A percentile compares a stretch with the other conserved stretches of the same genome.
These are phyloP conservation scores for Taenioides sp. DNA, from an alignment of 2,797 vertebrate genomes.

Conservation along the genomic window DNA sequence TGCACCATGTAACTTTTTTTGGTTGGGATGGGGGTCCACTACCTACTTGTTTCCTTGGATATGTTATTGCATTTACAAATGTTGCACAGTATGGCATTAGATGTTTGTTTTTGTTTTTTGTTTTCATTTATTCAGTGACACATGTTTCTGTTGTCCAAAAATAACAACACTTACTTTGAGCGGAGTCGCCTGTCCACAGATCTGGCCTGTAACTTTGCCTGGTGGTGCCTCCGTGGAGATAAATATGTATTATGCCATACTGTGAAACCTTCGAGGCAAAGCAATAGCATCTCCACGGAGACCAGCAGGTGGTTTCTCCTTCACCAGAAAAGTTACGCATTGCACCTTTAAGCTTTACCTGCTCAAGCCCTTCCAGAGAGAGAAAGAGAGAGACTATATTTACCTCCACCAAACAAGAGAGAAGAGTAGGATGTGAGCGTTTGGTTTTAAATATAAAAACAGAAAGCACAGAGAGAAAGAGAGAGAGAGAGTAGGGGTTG, in stretches of 20 bases:
- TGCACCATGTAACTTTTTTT: too few species aligned
- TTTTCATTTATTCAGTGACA: background rate
- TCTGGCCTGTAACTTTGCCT: background rate
- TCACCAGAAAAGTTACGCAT: background rate
- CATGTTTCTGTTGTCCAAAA: background rate
- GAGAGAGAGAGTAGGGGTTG: conserved; percentile 72
- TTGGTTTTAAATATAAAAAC: conserved; percentile 33
- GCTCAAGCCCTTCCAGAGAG: conserved; percentile 23
- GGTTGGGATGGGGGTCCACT: too few species aligned
- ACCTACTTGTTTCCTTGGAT: too few species aligned
- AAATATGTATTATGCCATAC: too few species aligned
- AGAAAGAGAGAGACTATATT: conserved; percentile 67
- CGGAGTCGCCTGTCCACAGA: background rate
- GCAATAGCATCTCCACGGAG: too few species aligned
- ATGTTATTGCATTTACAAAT: too few species aligned
- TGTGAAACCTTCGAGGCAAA: too few species aligned
- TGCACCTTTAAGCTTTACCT: conserved; percentile 1
- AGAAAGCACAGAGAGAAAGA: conserved; percentile 66
- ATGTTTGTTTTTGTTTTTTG: background rate
- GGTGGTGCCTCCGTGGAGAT: background rate
- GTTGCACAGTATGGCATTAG: too few species aligned
- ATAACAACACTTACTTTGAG: background rate
- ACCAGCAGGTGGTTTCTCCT: background rate
- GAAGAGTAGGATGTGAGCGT: conserved; percentile 55
- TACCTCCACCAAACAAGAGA: conserved; percentile 63